Conservation (phyloP, 2,797 vertebrate species). For the Parambassis ranga region DNA sequence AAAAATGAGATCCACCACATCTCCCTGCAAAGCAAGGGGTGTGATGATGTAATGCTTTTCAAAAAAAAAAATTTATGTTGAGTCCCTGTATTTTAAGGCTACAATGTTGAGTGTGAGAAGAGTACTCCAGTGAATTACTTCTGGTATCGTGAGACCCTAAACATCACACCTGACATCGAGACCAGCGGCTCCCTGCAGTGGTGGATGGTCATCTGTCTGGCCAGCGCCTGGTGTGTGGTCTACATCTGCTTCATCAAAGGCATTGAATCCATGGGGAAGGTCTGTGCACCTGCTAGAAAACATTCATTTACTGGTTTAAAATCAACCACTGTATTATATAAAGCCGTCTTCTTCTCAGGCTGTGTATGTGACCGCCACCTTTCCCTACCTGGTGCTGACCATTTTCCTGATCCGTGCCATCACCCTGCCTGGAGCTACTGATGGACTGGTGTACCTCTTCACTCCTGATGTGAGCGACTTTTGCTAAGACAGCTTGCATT, state of each 20-base stretch:
- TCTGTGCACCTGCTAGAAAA: constrained; percentile 43
- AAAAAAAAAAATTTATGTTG: too few relatives aligned
- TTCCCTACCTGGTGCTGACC: constrained; percentile 89
- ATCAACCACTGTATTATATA: background rate
- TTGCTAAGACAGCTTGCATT: too few relatives aligned
- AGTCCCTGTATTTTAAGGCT: constrained; percentile 69
- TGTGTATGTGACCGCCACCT: constrained; percentile 88
- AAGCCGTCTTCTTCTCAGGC: constrained; percentile 68
- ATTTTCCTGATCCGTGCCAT: constrained; percentile 86
- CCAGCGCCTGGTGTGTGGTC: constrained; percentile 82
- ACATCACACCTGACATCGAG: constrained; percentile 79
- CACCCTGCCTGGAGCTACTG: constrained; percentile 84
- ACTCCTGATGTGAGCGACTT: constrained; percentile 90
- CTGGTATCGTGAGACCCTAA: constrained; percentile 91
- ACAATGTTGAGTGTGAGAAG: constrained; percentile 80
- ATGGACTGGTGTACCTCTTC: constrained; percentile 87
- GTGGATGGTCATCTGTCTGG: constrained; percentile 84
- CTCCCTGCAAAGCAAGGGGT: too few relatives aligned
- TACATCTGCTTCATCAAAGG: constrained; percentile 89
- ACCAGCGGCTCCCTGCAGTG: constrained; percentile 81
- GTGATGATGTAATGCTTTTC: too few relatives aligned
- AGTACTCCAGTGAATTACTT: constrained; percentile 88
- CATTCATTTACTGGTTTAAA: background rate
- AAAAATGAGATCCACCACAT: too few relatives aligned
- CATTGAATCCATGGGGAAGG: constrained; percentile 90